Percentiles rank a stretch among this genome's conserved stretches.
Conservation (phyloP, 2,797 vertebrate species). For the Periophthalmus magnuspinnatus region DNA sequence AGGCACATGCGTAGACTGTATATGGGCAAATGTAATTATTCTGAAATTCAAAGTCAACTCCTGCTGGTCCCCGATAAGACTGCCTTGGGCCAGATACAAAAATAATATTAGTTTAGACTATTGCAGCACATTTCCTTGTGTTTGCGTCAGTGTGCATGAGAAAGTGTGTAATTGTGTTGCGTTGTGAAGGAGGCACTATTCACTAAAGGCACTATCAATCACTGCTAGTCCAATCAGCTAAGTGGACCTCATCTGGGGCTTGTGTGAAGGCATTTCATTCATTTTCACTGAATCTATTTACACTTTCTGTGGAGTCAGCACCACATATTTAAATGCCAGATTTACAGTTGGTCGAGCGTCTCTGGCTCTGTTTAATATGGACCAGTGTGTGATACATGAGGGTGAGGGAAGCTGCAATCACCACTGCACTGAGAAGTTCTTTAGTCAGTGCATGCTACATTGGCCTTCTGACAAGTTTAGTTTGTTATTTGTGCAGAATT, state of each 20-base stretch:
- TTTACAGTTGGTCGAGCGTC: slow-evolving; percentile 25
- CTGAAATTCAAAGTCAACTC: slow-evolving; percentile 68
- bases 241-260: slow-evolving; percentile 45
- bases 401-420: neutral
- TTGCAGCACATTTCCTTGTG: slow-evolving; percentile 40
- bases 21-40: slow-evolving; percentile 42
- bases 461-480: neutral
- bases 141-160: slow-evolving; percentile 35
- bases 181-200: slow-evolving; percentile 41
- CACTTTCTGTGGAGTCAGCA: slow-evolving; percentile 39
- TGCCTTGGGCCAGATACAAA: slow-evolving; percentile 50
- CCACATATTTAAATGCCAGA: slow-evolving; percentile 36
- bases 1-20: slow-evolving; percentile 14
- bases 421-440: neutral
- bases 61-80: slow-evolving; percentile 67
- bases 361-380: slow-evolving; percentile 19
- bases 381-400: slow-evolving; percentile 13
- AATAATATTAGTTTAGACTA: slow-evolving; percentile 53
- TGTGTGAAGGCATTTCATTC: slow-evolving; percentile 37
- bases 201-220: slow-evolving; percentile 60
- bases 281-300: slow-evolving; percentile 35
- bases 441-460: neutral
- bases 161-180: slow-evolving; percentile 17
- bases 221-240: slow-evolving; percentile 63
- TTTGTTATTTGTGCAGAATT: neutral